Percentiles rank a stretch among this genome's conserved stretches.
phyloP scores from a whole-genome alignment of 2,113 vertebrate genomes.

The Salvelinus alpinus region DNA sequence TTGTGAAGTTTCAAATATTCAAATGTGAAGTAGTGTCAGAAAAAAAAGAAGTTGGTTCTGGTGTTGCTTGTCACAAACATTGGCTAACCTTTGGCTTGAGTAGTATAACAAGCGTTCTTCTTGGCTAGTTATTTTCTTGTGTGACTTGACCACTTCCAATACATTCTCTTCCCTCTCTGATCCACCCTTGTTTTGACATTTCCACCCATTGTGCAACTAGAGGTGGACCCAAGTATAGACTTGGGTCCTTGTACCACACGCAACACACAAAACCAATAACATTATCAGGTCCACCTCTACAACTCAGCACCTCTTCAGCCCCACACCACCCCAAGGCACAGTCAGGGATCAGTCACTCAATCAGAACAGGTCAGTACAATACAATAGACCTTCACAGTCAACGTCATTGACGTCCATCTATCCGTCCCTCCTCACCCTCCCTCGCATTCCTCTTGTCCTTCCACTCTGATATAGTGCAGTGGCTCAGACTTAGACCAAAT shows the following conservation, averaged over 20 bases:
- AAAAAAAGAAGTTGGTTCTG: background rate
- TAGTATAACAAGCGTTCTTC: background rate
- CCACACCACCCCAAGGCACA: conserved; percentile 39
- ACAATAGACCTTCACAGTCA: background rate
- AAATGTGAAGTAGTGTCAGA: background rate
- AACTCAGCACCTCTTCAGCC: background rate
- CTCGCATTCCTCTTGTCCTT: background rate
- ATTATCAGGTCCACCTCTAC: background rate
- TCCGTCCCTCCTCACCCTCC: background rate
- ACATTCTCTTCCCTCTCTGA: background rate
- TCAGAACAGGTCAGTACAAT: background rate
- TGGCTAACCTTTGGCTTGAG: background rate
- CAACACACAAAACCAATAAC: background rate
- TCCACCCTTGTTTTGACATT: background rate
- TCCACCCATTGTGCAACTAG: background rate
- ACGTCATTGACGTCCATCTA: background rate
- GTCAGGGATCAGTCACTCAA: background rate
- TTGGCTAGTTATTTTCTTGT: background rate
- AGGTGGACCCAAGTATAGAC: background rate
- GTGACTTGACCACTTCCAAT: background rate
- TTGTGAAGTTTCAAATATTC: background rate
- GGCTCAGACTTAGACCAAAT: conserved; percentile 2
- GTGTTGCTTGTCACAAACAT: background rate
- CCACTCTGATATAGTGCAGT: conserved; percentile 5
- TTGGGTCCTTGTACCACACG: background rate